These are phyloP conservation scores for Grammomys dolichurus DNA, from an alignment of 2,113 vertebrate genomes.

Conservation along the genomic window DNA sequence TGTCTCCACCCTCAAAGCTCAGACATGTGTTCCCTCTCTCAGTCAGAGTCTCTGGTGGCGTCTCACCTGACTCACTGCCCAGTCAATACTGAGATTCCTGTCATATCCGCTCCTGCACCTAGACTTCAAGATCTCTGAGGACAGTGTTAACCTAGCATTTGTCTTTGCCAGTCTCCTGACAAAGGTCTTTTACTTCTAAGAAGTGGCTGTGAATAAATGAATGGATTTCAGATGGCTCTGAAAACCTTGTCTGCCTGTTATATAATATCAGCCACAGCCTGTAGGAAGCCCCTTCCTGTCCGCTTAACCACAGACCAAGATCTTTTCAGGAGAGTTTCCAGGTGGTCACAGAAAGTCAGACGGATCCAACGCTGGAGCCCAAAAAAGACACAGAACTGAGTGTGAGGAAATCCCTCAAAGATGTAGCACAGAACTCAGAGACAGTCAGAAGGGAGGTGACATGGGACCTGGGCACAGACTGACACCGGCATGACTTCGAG, in stretches of 20 bases:
- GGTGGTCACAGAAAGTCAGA: neutral
- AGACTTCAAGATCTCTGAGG: neutral
- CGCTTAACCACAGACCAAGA: neutral
- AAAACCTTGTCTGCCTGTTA: neutral
- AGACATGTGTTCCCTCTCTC: neutral
- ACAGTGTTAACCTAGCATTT: neutral
- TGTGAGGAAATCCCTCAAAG: neutral
- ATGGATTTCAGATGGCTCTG: neutral
- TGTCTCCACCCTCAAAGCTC: neutral
- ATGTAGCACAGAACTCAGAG: neutral
- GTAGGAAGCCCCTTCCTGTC: neutral
- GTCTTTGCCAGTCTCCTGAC: neutral
- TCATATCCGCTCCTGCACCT: neutral
- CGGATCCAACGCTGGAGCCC: neutral
- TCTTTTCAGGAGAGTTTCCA: neutral
- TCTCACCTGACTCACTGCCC: neutral
- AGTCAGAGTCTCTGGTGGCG: neutral
- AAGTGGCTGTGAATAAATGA: neutral
- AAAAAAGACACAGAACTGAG: neutral
- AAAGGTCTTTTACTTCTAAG: neutral
- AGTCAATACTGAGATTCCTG: neutral
- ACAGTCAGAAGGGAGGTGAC: neutral
- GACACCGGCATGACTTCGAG: neutral
- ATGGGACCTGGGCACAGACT: no score
- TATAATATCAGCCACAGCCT: neutral